Base-by-base conservation (phyloP, 2,888 invertebrate genomes). In the Agrenia bidenticulata region DNA sequence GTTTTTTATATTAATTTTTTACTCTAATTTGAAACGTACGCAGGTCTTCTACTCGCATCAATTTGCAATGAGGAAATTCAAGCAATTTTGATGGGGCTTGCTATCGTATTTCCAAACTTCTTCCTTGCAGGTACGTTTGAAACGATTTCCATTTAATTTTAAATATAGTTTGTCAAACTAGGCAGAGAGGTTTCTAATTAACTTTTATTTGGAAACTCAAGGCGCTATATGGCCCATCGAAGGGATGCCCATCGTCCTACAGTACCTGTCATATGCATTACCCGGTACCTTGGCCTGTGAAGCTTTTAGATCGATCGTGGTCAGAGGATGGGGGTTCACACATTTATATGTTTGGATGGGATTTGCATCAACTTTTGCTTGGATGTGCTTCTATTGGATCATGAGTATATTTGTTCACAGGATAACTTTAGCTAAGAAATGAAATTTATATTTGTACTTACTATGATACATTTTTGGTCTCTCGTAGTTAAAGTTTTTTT, bases 11-110 rank as follows among this genome's bases (percentile, higher is more conserved):
- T 11, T 11, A 11, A 39, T 39, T 39, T 39, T 13, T 39, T n/a
- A n/a, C 15, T 13, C 9, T 51, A 15, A 51, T 51, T 21, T 49
- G 9, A 23, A 55, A 62, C 61, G 39, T 60, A 77, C 78, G 5
- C 75, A 86, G 87, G 93, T 66, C 92, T 95, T 81, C 89, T 94
- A 53, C 92, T 94, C 77, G 94, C 94, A 0, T 90, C 94, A 0
- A 87, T 94, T 45, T 94, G 94, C 81, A 92, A 92, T 79, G 82
- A 94, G 70, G 94, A 94, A 80, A 85, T 92, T 55, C 92, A 93
- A 82, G 94, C 94, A 51, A 94, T 94, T 78, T 93, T 94, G 78
- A 81, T 94, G 69, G 92, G 95, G 0, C 83, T 96, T 24, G 95
- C 94, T 53, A 93, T 94, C 49, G 63, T 70, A 42, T 70, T 70